A percentile compares a stretch with the other conserved stretches of the same genome.
phyloP scores from a whole-genome alignment of 2,113 vertebrate species.

The Coturnix japonica region DNA sequence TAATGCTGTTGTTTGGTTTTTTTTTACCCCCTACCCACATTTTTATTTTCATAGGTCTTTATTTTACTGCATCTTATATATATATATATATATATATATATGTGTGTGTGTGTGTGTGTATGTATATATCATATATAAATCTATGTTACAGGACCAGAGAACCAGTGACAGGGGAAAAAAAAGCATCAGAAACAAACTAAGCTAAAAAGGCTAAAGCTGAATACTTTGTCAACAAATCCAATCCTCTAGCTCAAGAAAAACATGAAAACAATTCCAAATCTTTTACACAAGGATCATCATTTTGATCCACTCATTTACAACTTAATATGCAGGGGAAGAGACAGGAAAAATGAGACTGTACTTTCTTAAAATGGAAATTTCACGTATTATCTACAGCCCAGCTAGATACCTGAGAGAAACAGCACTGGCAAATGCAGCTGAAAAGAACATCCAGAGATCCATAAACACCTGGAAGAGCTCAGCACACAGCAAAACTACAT shows the following conservation, averaged over 20 bases:
- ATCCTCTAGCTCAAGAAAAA: not conserved
- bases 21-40: too few relatives aligned
- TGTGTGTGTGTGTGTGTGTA: too few relatives aligned
- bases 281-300: rapidly evolving
- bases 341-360: not conserved
- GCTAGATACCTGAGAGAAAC: not conserved
- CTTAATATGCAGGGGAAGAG: rapidly evolving
- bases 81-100: too few relatives aligned
- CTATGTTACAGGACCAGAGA: not conserved
- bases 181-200: not conserved
- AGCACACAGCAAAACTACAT: not conserved
- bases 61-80: not conserved
- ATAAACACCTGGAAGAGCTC: not conserved
- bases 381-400: not conserved
- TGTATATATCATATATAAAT: not conserved
- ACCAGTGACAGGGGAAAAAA: not conserved
- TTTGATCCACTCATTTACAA: not conserved
- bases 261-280: not conserved
- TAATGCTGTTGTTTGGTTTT: not conserved
- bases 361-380: not conserved
- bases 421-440: not conserved
- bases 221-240: rapidly evolving
- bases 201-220: not conserved
- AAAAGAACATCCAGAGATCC: not conserved
- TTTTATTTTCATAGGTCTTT: not conserved